phyloP scores from a whole-genome alignment of 2,797 vertebrate genomes.

The Eupleurogrammus muticus region DNA sequence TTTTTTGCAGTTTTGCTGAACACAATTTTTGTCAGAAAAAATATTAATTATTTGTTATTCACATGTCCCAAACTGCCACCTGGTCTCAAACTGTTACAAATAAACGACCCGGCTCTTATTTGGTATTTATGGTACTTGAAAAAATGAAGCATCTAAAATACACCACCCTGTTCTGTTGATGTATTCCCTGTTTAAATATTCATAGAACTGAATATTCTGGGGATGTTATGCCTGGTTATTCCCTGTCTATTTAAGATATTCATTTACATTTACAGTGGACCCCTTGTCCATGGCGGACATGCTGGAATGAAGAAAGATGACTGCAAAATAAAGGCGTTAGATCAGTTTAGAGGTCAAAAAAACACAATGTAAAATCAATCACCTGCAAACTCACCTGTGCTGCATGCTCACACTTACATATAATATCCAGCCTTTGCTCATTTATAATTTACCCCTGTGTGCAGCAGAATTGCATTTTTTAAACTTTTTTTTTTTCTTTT shows the following conservation, averaged over 20 bases:
- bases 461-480: conserved; percentile 25
- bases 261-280: neutral
- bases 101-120: too few species aligned
- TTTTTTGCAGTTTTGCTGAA: too few species aligned
- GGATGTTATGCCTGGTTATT: neutral
- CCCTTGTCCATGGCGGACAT: neutral
- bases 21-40: too few species aligned
- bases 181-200: too few species aligned
- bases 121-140: too few species aligned
- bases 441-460: conserved; percentile 43
- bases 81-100: too few species aligned
- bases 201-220: too few species aligned
- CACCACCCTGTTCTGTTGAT: too few species aligned
- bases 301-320: neutral
- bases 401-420: neutral
- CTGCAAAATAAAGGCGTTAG: neutral
- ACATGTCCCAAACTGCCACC: too few species aligned
- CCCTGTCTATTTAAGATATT: neutral
- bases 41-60: too few species aligned
- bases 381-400: neutral
- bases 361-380: neutral
- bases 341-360: neutral
- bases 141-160: too few species aligned
- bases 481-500: conserved; percentile 12
- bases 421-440: conserved; percentile 20